A percentile compares a stretch with the other conserved stretches of the same genome.
Evolutionary conservation across 1,140 invertebrate genomes (phyloP).

Genomic region (Drosophila elegans): DNA sequence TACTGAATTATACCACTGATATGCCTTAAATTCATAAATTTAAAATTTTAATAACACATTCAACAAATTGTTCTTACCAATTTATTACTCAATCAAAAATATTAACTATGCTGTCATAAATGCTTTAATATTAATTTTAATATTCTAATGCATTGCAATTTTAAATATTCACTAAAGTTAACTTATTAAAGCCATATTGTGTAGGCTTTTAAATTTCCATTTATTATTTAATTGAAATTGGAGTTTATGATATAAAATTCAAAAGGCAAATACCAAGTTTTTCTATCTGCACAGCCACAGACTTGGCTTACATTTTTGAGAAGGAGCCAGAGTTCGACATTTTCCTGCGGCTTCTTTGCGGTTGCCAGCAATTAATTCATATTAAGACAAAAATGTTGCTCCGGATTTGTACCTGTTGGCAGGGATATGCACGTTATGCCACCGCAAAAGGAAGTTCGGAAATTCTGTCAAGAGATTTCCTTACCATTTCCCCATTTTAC

Average conservation of each 20-base stretch:
- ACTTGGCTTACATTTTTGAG: conserved; percentile 1
- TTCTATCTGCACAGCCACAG: conserved; percentile 10
- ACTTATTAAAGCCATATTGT: too few relatives aligned
- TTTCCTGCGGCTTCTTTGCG: conserved; percentile 41
- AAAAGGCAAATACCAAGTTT: conserved; percentile 1
- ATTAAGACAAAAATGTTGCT: conserved; percentile 40
- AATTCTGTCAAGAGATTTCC: conserved; percentile 19
- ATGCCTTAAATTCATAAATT: too few relatives aligned
- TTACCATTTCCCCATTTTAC: conserved; percentile 13
- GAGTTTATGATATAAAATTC: not conserved
- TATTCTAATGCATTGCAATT: too few relatives aligned
- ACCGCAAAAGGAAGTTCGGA: conserved; percentile 29
- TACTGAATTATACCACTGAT: too few relatives aligned
- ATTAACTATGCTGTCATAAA: too few relatives aligned
- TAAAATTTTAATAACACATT: too few relatives aligned
- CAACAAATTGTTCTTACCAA: too few relatives aligned
- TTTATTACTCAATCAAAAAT: too few relatives aligned
- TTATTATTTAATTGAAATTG: not conserved
- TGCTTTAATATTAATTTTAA: too few relatives aligned
- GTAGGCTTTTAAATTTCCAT: too few relatives aligned
- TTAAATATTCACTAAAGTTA: too few relatives aligned
- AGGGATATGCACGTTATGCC: conserved; percentile 17
- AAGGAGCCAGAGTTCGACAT: conserved; percentile 1
- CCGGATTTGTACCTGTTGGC: conserved; percentile 49
- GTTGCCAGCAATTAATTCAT: conserved; percentile 49